These are phyloP conservation scores for Galerucella nymphaeae DNA, from an alignment of 2,888 invertebrate species.

Conservation along the genomic window DNA sequence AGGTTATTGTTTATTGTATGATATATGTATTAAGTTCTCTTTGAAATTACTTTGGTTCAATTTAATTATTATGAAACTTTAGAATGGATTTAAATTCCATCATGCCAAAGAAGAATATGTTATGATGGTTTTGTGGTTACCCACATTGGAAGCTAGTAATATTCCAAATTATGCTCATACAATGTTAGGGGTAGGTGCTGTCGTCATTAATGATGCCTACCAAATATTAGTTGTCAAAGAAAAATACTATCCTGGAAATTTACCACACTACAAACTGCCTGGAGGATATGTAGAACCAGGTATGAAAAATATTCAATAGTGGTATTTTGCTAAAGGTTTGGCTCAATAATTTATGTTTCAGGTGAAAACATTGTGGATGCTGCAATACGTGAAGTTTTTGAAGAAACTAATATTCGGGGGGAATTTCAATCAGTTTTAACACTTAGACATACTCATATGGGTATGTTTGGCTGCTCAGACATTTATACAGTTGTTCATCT, in stretches of 20 bases:
- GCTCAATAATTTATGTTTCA: slow-evolving; percentile 55
- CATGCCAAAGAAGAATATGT: slow-evolving; percentile 84
- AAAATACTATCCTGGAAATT: slow-evolving; percentile 66
- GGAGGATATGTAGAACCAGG: slow-evolving; percentile 92
- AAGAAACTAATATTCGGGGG: slow-evolving; percentile 88
- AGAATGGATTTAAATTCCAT: slow-evolving; percentile 88
- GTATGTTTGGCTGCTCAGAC: slow-evolving; percentile 86
- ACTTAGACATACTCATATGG: slow-evolving; percentile 81
- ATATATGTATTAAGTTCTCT: no score
- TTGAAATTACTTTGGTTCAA: no score
- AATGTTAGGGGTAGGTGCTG: slow-evolving; percentile 84
- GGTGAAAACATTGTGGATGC: slow-evolving; percentile 87
- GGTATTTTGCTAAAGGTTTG: not conserved
- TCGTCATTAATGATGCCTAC: slow-evolving; percentile 82
- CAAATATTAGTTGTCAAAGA: slow-evolving; percentile 87
- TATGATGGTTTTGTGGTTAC: slow-evolving; percentile 86
- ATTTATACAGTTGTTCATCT: slow-evolving; percentile 84
- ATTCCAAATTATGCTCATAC: slow-evolving; percentile 86
- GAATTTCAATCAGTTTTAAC: slow-evolving; percentile 81
- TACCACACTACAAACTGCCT: slow-evolving; percentile 87
- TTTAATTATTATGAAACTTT: slow-evolving; percentile 31
- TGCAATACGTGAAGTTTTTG: slow-evolving; percentile 85
- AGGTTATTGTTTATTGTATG: slow-evolving; percentile 65
- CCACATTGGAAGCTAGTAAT: slow-evolving; percentile 70
- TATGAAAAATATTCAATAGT: slow-evolving; percentile 54